Percentiles rank a stretch among this genome's conserved stretches.
Evolutionary conservation across 1,140 invertebrate species (phyloP).

Genomic region (Zaprionus africanus): DNA sequence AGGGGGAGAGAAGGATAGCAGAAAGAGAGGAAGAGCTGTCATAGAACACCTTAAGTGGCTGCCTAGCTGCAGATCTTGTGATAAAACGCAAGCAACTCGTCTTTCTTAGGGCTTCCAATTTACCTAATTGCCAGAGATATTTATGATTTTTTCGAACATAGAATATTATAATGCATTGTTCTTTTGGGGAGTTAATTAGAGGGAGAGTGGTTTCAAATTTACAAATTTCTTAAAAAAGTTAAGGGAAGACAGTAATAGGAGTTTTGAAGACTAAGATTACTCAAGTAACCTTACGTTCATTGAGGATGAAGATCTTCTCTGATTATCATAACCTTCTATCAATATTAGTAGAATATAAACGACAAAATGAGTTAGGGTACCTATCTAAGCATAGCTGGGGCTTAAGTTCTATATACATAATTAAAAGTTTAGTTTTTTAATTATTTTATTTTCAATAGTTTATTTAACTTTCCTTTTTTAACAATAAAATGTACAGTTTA

Average conservation of each 20-base stretch:
- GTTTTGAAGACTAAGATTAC: not conserved
- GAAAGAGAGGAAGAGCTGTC: constrained; percentile 23
- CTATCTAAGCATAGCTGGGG: too few relatives aligned
- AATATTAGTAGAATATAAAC: too few relatives aligned
- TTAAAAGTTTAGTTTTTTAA: too few relatives aligned
- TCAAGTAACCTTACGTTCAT: not conserved
- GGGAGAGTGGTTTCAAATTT: not conserved
- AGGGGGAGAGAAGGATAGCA: not conserved
- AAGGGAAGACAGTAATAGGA: not conserved
- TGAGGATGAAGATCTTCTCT: not conserved
- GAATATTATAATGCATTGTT: not conserved
- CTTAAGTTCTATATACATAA: too few relatives aligned
- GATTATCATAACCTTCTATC: too few relatives aligned
- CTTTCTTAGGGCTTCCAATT: not conserved
- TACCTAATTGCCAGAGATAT: not conserved
- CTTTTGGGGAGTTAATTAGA: not conserved
- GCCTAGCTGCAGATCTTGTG: not conserved
- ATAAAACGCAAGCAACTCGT: not conserved
- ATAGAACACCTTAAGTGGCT: constrained; percentile 61
- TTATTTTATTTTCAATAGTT: too few relatives aligned
- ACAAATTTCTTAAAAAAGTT: not conserved
- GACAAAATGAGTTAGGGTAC: too few relatives aligned
- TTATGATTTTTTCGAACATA: not conserved
- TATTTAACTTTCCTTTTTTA: too few relatives aligned
- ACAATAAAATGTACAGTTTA: too few relatives aligned